phyloP scores from a whole-genome alignment of 2,797 vertebrate species.

The Gallinago solitaria region DNA sequence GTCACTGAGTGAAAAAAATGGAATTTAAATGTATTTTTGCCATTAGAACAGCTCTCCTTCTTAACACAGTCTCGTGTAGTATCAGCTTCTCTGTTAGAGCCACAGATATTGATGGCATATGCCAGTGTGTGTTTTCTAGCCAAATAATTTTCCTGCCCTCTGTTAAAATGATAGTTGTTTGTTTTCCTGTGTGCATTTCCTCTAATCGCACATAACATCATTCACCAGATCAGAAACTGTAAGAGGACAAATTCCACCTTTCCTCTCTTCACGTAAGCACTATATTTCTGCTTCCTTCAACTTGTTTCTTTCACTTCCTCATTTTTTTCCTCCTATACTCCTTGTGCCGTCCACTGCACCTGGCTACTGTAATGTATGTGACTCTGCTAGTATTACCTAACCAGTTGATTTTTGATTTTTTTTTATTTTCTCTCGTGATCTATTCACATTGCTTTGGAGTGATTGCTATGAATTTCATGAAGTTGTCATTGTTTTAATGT shows the following conservation, averaged over 20 bases:
- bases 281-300: constrained; percentile 44
- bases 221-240: constrained; percentile 61
- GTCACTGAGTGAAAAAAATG: neutral
- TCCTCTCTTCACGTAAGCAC: constrained; percentile 73
- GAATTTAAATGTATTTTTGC: neutral
- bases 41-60: neutral
- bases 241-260: constrained; percentile 69
- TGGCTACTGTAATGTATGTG: constrained; percentile 31
- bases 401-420: neutral
- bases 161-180: constrained; percentile 27
- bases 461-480: neutral
- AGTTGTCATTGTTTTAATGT: neutral
- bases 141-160: constrained; percentile 24
- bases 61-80: neutral
- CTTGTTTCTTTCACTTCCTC: neutral
- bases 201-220: constrained; percentile 56
- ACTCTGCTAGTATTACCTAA: neutral
- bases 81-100: neutral
- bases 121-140: neutral
- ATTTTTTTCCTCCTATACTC: neutral
- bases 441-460: constrained; percentile 22
- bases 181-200: constrained; percentile 49
- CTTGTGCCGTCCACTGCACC: neutral
- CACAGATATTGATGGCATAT: neutral
- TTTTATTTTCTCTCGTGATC: neutral